A percentile compares a stretch with the other conserved stretches of the same genome.
phyloP scores from a whole-genome alignment of 2,888 invertebrate genomes.

The Scaptomyza flava region DNA sequence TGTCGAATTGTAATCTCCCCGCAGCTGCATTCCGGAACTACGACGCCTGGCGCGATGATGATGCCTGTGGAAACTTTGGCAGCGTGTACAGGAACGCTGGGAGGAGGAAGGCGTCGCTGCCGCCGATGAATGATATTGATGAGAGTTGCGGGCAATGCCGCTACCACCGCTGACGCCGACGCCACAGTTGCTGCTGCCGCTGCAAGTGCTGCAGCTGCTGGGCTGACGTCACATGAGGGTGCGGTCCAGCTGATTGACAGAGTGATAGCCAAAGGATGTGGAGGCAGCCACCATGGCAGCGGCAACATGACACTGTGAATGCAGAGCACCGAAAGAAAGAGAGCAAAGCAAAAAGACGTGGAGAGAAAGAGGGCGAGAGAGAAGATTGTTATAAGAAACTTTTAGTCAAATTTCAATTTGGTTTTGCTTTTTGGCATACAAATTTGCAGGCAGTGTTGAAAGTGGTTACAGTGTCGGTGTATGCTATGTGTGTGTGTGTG shows the following conservation, averaged over 20 bases:
- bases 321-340: conserved; percentile 3
- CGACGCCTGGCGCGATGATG: conserved; percentile 82
- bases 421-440: conserved; percentile 50
- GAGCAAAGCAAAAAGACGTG: background rate
- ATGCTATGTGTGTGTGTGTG: conserved; percentile 12
- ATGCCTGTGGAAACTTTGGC: conserved; percentile 84
- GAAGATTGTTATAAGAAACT: conserved; percentile 34
- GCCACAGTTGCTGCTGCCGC: conserved; percentile 84
- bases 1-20: conserved; percentile 68
- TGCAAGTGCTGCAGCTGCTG: conserved; percentile 85
- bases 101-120: conserved; percentile 70
- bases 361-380: background rate
- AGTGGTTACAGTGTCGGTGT: background rate
- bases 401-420: conserved; percentile 42
- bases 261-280: conserved; percentile 84
- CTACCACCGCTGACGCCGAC: conserved; percentile 52
- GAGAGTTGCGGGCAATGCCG: conserved; percentile 60
- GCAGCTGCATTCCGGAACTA: conserved; percentile 75
- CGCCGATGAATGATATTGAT: conserved; percentile 68
- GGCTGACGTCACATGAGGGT: conserved; percentile 84
- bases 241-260: conserved; percentile 84
- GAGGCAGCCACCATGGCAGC: conserved; percentile 85
- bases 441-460: conserved; percentile 71
- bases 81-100: conserved; percentile 81
- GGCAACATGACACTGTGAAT: conserved; percentile 83